Evolutionary conservation across 2,797 vertebrate species (phyloP).

Genomic region (Gouania willdenowi): DNA sequence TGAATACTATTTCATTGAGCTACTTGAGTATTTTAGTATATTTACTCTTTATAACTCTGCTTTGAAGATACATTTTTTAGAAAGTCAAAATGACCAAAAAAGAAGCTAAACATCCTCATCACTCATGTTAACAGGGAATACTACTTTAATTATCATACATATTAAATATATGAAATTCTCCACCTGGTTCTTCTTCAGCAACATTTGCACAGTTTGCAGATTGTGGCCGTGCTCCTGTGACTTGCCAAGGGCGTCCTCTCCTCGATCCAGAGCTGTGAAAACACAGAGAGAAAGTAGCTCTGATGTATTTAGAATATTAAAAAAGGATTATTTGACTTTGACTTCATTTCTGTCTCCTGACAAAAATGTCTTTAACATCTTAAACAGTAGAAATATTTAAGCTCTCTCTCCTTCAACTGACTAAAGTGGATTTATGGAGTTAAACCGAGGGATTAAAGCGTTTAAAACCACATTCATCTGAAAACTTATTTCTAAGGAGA

Average conservation of each 20-base stretch:
- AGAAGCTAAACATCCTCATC: too few species aligned
- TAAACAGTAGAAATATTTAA: conserved; percentile 22
- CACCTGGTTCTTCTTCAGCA: conserved; percentile 94
- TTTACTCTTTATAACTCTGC: too few species aligned
- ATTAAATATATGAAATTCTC: too few species aligned
- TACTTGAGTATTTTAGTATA: too few species aligned
- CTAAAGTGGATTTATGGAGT: conserved; percentile 21
- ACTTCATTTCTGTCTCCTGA: conserved; percentile 1
- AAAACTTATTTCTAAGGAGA: conserved; percentile 29
- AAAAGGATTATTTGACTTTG: too few species aligned
- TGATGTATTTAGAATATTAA: background rate
- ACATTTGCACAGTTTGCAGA: conserved; percentile 87
- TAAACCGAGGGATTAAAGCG: conserved; percentile 42
- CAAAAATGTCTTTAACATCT: conserved; percentile 12
- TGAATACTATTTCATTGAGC: too few species aligned
- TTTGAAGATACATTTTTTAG: too few species aligned
- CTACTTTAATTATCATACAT: too few species aligned
- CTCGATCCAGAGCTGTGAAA: conserved; percentile 87
- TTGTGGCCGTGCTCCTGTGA: conserved; percentile 86
- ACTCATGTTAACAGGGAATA: too few species aligned
- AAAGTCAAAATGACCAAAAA: too few species aligned
- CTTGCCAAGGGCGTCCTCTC: conserved; percentile 87
- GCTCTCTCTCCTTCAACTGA: conserved; percentile 14
- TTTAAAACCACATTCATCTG: conserved; percentile 33
- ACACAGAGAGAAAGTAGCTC: background rate